phyloP scores from a whole-genome alignment of 2,888 invertebrate genomes.

The Unio delphinus region DNA sequence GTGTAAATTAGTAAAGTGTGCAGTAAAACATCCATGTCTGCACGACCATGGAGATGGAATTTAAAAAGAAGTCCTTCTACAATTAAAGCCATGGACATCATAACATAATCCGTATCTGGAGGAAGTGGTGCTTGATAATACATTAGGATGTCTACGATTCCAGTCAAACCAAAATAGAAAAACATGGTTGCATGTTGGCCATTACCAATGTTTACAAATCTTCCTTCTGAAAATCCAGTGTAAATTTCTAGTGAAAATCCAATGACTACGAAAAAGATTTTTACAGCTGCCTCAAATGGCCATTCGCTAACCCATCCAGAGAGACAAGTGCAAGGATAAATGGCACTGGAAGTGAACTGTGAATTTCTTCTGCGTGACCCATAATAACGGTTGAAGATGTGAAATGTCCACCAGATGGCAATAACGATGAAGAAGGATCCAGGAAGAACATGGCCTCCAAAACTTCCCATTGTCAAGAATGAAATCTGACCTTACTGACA shows the following conservation, averaged over 20 bases:
- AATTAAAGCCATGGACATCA: constrained; percentile 69
- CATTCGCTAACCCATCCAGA: constrained; percentile 45
- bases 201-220: constrained; percentile 69
- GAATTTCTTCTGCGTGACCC: constrained; percentile 42
- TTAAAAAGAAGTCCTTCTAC: constrained; percentile 73
- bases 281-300: constrained; percentile 47
- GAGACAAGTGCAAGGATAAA: constrained; percentile 52
- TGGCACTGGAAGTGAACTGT: constrained; percentile 44
- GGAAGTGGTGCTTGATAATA: constrained; percentile 67
- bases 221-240: constrained; percentile 62
- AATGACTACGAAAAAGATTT: constrained; percentile 39
- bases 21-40: constrained; percentile 66
- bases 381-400: constrained; percentile 59
- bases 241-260: constrained; percentile 49
- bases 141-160: constrained; percentile 70
- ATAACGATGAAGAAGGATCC: constrained; percentile 70
- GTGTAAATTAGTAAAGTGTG: constrained; percentile 73
- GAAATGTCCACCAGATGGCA: constrained; percentile 63
- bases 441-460: constrained; percentile 72
- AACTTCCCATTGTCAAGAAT: constrained; percentile 67
- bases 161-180: constrained; percentile 73
- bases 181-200: constrained; percentile 75
- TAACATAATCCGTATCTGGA: constrained; percentile 71
- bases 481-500: background rate
- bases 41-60: constrained; percentile 73